Conservation (phyloP, 1,140 invertebrate genomes). For the Eueides isabella region DNA sequence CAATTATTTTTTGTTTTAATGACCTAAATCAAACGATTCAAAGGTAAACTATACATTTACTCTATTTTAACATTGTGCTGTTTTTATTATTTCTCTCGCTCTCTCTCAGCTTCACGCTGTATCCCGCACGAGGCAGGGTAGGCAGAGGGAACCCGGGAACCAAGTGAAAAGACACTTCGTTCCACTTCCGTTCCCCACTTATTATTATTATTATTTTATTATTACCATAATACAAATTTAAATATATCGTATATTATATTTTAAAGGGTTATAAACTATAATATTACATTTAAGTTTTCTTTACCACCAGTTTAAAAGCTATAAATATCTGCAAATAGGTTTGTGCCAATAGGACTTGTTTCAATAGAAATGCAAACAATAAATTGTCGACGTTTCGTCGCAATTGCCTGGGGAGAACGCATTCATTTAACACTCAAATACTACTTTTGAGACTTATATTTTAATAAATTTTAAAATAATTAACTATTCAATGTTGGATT, state of each 20-base stretch:
- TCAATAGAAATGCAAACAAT: conserved; percentile 42
- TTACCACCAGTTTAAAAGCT: conserved; percentile 31
- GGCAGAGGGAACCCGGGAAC: no score
- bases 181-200: no score
- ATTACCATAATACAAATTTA: no score
- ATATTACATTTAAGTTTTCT: conserved; percentile 21
- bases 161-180: no score
- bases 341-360: conserved; percentile 40
- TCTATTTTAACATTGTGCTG: no score
- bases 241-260: not conserved
- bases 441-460: conserved; percentile 30
- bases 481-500: not conserved
- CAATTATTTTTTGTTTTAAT: no score
- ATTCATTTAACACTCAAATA: conserved; percentile 32
- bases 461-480: conserved; percentile 6
- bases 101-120: no score
- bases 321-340: conserved; percentile 39
- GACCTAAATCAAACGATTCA: no score
- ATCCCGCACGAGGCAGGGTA: no score
- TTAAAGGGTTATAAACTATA: not conserved
- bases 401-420: conserved; percentile 35
- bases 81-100: no score
- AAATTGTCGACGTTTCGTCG: conserved; percentile 38
- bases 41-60: no score
- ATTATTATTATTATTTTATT: no score